Conservation (phyloP, 2,113 vertebrate species). For the Uropsilus gracilis region DNA sequence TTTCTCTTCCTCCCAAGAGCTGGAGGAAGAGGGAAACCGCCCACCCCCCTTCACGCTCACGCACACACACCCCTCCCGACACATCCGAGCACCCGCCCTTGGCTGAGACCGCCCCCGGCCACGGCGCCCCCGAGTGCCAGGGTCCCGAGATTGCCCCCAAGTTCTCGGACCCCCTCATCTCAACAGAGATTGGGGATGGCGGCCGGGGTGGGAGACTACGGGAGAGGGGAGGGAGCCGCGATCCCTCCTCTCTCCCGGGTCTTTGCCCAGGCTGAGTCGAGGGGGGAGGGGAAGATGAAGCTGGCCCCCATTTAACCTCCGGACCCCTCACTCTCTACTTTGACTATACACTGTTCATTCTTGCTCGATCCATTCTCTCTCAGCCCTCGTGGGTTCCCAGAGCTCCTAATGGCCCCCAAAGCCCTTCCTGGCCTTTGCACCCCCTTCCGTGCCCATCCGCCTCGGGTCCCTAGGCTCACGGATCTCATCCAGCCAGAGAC, state of each 20-base stretch:
- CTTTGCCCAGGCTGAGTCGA: not conserved
- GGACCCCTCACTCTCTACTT: not conserved
- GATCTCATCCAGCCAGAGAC: not conserved
- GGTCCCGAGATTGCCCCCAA: conserved; percentile 34
- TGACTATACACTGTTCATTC: not conserved
- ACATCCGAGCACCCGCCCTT: conserved; percentile 67
- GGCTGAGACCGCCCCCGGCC: conserved; percentile 44
- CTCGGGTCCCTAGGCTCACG: not conserved
- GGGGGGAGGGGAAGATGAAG: conserved; percentile 67
- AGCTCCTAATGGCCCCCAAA: not conserved
- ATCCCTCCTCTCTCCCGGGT: not conserved
- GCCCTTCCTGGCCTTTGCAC: conserved; percentile 34
- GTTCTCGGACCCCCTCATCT: not conserved
- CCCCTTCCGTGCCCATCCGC: not conserved
- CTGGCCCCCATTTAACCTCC: conserved; percentile 67
- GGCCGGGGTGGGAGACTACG: not conserved
- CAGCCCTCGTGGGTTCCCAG: not conserved
- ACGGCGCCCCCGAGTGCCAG: conserved; percentile 53
- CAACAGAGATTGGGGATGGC: not conserved
- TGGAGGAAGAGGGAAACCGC: conserved; percentile 76
- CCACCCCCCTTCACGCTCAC: conserved; percentile 64
- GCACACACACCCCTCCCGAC: conserved; percentile 71
- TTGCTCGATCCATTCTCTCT: not conserved
- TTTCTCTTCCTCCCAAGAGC: conserved; percentile 79
- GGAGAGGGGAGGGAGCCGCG: conserved; percentile 13